phyloP scores from a whole-genome alignment of 2,888 invertebrate genomes.

The Cephalotes varians region DNA sequence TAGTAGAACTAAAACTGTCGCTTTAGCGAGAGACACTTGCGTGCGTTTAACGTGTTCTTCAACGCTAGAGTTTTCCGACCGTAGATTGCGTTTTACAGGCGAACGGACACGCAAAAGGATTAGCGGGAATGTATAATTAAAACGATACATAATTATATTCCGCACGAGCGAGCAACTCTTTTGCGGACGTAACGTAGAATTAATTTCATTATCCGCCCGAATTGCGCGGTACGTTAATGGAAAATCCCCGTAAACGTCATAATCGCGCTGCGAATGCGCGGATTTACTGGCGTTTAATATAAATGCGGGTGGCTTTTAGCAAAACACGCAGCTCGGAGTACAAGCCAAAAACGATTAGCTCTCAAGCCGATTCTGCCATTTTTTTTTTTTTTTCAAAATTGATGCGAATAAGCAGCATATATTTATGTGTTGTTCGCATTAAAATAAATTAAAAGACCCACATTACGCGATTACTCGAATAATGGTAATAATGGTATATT shows the following conservation, averaged over 20 bases:
- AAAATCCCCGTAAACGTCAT: conserved; percentile 53
- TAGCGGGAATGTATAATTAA: conserved; percentile 50
- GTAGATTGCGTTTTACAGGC: conserved; percentile 43
- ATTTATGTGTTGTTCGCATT: neutral
- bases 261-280: conserved; percentile 46
- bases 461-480: neutral
- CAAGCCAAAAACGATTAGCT: conserved; percentile 17
- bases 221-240: conserved; percentile 51
- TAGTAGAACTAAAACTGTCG: neutral
- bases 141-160: conserved; percentile 55
- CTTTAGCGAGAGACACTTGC: neutral
- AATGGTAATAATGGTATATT: neutral
- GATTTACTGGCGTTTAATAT: conserved; percentile 50
- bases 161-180: conserved; percentile 47
- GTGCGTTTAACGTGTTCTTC: conserved; percentile 24
- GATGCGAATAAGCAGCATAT: neutral
- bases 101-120: conserved; percentile 45
- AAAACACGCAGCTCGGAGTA: conserved; percentile 17
- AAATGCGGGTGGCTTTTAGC: conserved; percentile 40
- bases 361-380: conserved; percentile 4
- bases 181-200: conserved; percentile 52
- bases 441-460: neutral
- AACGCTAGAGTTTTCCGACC: conserved; percentile 25
- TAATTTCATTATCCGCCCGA: conserved; percentile 53
- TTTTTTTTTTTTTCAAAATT: conserved; percentile 26